Base-by-base conservation (phyloP, 2,797 vertebrate genomes). In the Xyrichtys novacula region DNA sequence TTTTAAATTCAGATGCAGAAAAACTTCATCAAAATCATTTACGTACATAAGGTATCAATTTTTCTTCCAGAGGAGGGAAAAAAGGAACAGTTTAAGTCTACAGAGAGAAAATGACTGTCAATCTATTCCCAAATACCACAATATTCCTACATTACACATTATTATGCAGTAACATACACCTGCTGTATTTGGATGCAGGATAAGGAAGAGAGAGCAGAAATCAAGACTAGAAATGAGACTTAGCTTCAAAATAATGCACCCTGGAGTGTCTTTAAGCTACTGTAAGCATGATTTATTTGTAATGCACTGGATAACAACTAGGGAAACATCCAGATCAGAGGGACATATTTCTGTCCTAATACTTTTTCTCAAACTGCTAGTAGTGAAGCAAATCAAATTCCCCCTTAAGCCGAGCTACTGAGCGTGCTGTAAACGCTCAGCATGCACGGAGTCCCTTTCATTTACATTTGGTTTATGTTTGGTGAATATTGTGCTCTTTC, bases 401-500 rank as follows among this genome's bases (percentile, higher is more conserved):
- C 7, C 56, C 26, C 23, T 60, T 50, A 44, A 64, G 28, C 55
- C 25, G 2, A 55, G 52, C 70, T 54, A 3, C 29, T 2, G 28
- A 61, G 38, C 65, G 25, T 19, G 47, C 65, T 46, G 65, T 60
- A 68, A 52, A n/a, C 55, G 49, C 50, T 55, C 62, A 26, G 62
- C 57, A 71, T 75, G 71, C 69, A 76, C 72, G 3, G 64, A 40
- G 71, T 71, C 81, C 81, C 74, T 78, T 76, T 70, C 19, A 43
- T 73, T 83, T 69, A 71, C 54, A 23, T 85, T 80, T 71, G 77
- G 65, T 84, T 84, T 62, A 80, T 71, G 76, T 84, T 76, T 28
- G 7, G 48, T 10, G 52, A 80, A 85, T 85, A 90, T 89, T 89
- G 78, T 91, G 72, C 16, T n/a, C 78, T 76, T 65, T 89, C 86